Evolutionary conservation across 1,140 invertebrate genomes (phyloP), one percentile per base, ranked within the genome.

Genomic region (Augochlora pura): DNA sequence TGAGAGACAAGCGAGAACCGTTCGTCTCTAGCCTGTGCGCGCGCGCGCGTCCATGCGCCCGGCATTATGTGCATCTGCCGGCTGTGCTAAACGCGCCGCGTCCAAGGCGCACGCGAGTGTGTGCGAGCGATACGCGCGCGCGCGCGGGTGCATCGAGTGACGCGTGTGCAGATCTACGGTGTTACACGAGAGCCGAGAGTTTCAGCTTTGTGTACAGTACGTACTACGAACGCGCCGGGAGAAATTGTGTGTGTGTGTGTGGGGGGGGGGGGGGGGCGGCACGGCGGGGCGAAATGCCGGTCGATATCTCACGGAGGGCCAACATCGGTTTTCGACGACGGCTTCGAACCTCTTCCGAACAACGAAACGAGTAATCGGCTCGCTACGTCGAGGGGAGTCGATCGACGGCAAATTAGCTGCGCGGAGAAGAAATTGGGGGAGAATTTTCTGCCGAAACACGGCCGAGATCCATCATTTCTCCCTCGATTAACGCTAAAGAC

Each of bases 261-360:
- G 7, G 54, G 65, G 75, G 74, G 80, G 69, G 75, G 72, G 74
- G 77, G 62, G 60, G 74, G 74, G 72, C 76, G 66, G 59, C 57
- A 71, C 68, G 72, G 78, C 69, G 59, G 69, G 69, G 62, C 84
- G 77, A 85, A 89, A 87, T 79, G 82, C 63, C 89, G 90, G 88
- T 91, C 90, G 90, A 91, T 91, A 92, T 91, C 90, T 89, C 82
- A 85, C 84, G 75, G 83, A 87, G 86, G 77, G 74, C 83, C 80
- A 72, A 66, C 82, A 66, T 77, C 68, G 83, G 72, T 87, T 90
- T 86, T 87, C 80, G 81, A 82, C 84, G 86, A 90, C 83, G 86
- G 88, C 79, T 85, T 60, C n/a, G 74, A 88, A 81, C 73, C 77
- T 32, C 77, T 66, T 77, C 54, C 64, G 80, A 80, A 52, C 27